Evolutionary conservation across 2,113 vertebrate species (phyloP).

Genomic region (Poicephalus meyeri): DNA sequence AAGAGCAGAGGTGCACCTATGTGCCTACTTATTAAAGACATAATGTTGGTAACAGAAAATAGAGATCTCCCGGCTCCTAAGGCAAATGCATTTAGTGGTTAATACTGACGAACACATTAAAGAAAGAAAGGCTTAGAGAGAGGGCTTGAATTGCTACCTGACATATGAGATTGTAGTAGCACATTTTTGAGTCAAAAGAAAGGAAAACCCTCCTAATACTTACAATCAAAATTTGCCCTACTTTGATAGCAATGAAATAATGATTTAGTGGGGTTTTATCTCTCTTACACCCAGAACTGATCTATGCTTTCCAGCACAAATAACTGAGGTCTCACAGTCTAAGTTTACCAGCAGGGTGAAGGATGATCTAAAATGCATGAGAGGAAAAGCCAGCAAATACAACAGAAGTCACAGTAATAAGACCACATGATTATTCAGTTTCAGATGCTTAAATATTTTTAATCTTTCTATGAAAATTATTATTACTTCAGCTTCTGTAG

Average conservation of each 20-base stretch:
- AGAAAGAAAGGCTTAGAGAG: background rate
- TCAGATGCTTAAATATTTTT: background rate
- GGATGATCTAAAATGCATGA: background rate
- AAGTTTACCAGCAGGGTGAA: background rate
- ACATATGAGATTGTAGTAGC: background rate
- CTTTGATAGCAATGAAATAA: background rate
- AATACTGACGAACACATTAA: conserved; percentile 13
- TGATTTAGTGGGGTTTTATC: background rate
- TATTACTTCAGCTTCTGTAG: background rate
- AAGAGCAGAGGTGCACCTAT: background rate
- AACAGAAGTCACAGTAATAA: background rate
- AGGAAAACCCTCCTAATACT: background rate
- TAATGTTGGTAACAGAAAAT: background rate
- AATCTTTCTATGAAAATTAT: background rate
- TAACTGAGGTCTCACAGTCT: background rate
- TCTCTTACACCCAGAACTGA: background rate
- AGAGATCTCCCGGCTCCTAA: background rate
- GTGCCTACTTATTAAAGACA: background rate
- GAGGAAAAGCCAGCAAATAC: background rate
- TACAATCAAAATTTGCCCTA: background rate
- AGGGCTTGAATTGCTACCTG: background rate
- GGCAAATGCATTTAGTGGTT: background rate
- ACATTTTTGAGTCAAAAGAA: background rate
- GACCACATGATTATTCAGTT: background rate
- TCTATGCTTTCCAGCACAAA: background rate